Evolutionary conservation across 2,888 invertebrate species (phyloP), one percentile per base, ranked within the genome.

Genomic region (Apocheima hispidaria): DNA sequence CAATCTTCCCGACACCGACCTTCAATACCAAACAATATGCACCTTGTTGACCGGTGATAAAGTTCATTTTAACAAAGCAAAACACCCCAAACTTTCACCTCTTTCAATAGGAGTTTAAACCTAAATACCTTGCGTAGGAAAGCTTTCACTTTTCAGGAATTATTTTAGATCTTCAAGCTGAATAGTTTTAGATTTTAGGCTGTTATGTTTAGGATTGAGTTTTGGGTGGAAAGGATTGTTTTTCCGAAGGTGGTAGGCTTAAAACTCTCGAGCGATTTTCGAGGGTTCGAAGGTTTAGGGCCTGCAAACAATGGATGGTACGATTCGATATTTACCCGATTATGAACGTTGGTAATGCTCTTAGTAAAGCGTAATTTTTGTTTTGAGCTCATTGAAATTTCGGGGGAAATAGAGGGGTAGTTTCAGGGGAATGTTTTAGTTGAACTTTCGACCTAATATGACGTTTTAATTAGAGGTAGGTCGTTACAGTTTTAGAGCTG

Each of bases 101-200:
- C 92, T 91, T 91, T 90, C 92, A 88, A 91, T 91, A 87, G 87
- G 86, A 92, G 87, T 92, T 91, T 90, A 90, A 90, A 92, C 90
- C 90, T 90, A 91, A 90, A 90, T 91, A 90, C 90, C 87, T 91
- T 87, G 85, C 87, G 89, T 87, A 88, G 86, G 86, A 89, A 87
- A 86, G 90, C 92, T 92, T 92, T 92, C 92, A 90, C 92, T 92
- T 92, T 92, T 92, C 92, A 90, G 91, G 86, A 89, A 90, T 90
- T 87, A 88, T 88, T 89, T 83, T 78, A 74, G 78, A 63, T 48
- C 40, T 10, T 20, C 16, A 10, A 30, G 23, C 16, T 74, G 60
- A 68, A 72, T 70, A 59, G 81, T 81, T 83, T 77, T 84, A 65
- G 68, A 79, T 87, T 78, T 64, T 83, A 80, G 49, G 6, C 7